phyloP scores from a whole-genome alignment of 2,113 vertebrate genomes.

The Atlantisia rogersi region DNA sequence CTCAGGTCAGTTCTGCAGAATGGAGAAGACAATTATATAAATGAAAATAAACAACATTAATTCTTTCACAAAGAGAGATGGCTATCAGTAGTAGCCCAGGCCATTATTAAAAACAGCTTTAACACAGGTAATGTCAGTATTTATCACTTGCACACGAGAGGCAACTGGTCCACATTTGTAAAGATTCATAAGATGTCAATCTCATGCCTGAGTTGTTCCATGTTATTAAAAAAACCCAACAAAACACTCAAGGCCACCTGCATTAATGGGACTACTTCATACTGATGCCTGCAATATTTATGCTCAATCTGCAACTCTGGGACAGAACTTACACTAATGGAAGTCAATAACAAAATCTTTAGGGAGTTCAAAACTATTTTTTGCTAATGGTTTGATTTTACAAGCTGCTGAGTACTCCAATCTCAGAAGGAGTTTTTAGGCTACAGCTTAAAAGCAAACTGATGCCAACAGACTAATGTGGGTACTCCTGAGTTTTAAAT shows the following conservation, averaged over 20 bases:
- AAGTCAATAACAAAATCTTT: constrained; percentile 51
- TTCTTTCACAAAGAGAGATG: background rate
- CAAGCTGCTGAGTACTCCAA: constrained; percentile 13
- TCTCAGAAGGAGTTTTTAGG: background rate
- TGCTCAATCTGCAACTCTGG: constrained; percentile 25
- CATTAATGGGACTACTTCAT: constrained; percentile 35
- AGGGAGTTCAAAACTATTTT: constrained; percentile 52
- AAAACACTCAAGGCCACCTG: constrained; percentile 17
- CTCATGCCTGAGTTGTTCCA: background rate
- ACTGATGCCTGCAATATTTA: constrained; percentile 45
- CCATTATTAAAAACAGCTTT: background rate
- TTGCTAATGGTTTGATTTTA: constrained; percentile 57
- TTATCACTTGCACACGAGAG: background rate
- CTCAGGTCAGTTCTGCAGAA: background rate
- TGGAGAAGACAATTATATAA: background rate
- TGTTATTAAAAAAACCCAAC: background rate
- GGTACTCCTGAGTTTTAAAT: background rate
- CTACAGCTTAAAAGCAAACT: constrained; percentile 41
- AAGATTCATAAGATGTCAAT: background rate
- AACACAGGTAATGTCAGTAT: background rate
- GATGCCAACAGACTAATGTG: background rate
- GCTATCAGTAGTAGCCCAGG: background rate
- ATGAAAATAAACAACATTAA: background rate
- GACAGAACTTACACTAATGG: constrained; percentile 25
- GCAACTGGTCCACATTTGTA: background rate